Evolutionary conservation across 1,140 invertebrate genomes (phyloP), one percentile per base, ranked within the genome.

Genomic region (Goniozus legneri): DNA sequence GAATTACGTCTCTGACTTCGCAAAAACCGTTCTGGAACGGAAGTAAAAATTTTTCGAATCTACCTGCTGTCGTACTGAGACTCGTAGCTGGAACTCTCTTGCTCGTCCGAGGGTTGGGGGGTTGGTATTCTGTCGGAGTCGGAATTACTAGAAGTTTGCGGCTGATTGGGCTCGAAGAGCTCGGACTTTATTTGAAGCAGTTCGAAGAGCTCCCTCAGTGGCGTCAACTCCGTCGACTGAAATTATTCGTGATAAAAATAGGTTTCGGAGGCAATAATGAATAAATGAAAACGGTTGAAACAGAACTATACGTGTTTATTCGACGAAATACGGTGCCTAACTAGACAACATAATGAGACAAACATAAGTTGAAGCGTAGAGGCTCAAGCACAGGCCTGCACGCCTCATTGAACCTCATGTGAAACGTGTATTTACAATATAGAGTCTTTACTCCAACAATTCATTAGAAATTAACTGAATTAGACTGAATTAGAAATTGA

Each of bases 181-280:
- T 89, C 87, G 40, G 88, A 87, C 67, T 89, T 89, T 47, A 91
- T 90, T 76, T 90, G 87, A 50, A 91, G 70, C 46, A 91, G 73
- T 66, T 89, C 84, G 65, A 91, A 85, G 15, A 91, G 69, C 69
- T 90, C 88, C 71, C 87, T 82, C 67, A 91, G 80, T 47, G 86
- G 87, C 62, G 86, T 84, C 49, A 91, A 82, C 75, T 91, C 88
- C 56, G 82, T 82, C 31, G 87, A 88, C 82, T 90, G 79, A 35
- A 60, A n/a, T n/a, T n/a, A n/a, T n/a, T n/a, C n/a, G n/a, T 65
- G n/a, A 48, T 47, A 13, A 38, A 10, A 36, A 33, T 34, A 44
- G 13, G 10, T 15, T 36, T 13, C 27, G 16, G 10, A 19, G 10
- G 18, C 35, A 15, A 13, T 8, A 8, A 42, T 8, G 21, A 44